Evolutionary conservation across 2,797 vertebrate genomes (phyloP).

Genomic region (Tympanoctomys barrerae): DNA sequence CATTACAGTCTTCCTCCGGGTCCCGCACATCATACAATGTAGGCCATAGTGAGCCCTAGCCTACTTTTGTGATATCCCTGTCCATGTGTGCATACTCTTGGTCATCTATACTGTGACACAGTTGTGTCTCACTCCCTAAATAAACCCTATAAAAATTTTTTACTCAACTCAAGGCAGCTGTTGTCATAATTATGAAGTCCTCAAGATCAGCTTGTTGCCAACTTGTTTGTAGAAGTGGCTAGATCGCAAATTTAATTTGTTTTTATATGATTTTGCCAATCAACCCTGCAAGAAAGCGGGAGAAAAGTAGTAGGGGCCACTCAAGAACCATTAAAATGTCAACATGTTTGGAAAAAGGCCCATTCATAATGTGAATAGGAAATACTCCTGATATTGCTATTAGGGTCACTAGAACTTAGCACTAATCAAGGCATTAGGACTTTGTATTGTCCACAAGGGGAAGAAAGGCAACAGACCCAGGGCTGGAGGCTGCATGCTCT

Average conservation of each 20-base stretch:
- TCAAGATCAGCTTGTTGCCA: neutral
- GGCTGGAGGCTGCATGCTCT: neutral
- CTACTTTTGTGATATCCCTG: neutral
- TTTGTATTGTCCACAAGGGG: neutral
- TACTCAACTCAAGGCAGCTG: neutral
- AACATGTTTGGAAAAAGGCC: conserved; percentile 28
- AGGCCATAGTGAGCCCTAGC: neutral
- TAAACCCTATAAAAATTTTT: conserved; percentile 13
- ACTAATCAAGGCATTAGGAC: neutral
- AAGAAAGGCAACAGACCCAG: neutral
- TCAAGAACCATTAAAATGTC: conserved; percentile 52
- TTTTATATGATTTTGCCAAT: conserved; percentile 30
- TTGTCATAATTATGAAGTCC: neutral
- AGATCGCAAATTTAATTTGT: conserved; percentile 37
- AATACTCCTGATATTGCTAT: conserved; percentile 10
- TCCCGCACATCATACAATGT: neutral
- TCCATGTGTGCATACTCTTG: neutral
- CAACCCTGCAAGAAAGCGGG: neutral
- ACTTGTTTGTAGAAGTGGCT: conserved; percentile 3
- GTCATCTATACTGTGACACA: neutral
- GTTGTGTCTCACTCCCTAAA: conserved; percentile 19
- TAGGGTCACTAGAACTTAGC: conserved; percentile 22
- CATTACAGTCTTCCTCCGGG: neutral
- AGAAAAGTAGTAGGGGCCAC: neutral
- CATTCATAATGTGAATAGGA: conserved; percentile 31